Evolutionary conservation across 2,888 invertebrate species (phyloP).

Genomic region (Adela reaumurella): DNA sequence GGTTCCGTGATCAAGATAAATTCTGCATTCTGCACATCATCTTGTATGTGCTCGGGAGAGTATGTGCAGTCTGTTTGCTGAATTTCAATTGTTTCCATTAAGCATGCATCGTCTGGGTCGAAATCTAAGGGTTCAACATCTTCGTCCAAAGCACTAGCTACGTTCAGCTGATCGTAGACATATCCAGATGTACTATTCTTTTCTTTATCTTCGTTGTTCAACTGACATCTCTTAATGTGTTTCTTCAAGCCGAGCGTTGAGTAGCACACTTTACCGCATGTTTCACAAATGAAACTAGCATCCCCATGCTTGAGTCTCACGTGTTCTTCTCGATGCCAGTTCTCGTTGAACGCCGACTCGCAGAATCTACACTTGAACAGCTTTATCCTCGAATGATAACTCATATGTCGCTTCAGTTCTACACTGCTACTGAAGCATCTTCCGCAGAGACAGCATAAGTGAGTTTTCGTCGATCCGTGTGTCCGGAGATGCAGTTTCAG

Average conservation of each 20-base stretch:
- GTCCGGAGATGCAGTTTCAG: constrained; percentile 21
- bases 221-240: too few relatives aligned
- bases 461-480: constrained; percentile 19
- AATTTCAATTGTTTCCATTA: too few relatives aligned
- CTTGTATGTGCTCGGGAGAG: too few relatives aligned
- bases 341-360: constrained; percentile 22
- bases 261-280: constrained; percentile 23
- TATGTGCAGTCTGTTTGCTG: too few relatives aligned
- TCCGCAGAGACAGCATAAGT: constrained; percentile 19
- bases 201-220: too few relatives aligned
- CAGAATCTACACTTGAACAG: constrained; percentile 22
- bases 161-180: too few relatives aligned
- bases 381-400: constrained; percentile 24
- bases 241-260: too few relatives aligned
- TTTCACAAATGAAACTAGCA: constrained; percentile 21
- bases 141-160: too few relatives aligned
- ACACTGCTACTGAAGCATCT: constrained; percentile 23
- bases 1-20: not conserved
- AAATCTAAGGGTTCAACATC: too few relatives aligned
- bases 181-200: too few relatives aligned
- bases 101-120: too few relatives aligned
- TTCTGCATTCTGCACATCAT: too few relatives aligned
- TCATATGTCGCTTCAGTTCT: constrained; percentile 22
- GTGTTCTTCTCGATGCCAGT: constrained; percentile 24
- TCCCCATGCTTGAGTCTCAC: constrained; percentile 22